Evolutionary conservation across 2,888 invertebrate species (phyloP), one percentile per base, ranked within the genome.

Genomic region (Tipula unca): DNA sequence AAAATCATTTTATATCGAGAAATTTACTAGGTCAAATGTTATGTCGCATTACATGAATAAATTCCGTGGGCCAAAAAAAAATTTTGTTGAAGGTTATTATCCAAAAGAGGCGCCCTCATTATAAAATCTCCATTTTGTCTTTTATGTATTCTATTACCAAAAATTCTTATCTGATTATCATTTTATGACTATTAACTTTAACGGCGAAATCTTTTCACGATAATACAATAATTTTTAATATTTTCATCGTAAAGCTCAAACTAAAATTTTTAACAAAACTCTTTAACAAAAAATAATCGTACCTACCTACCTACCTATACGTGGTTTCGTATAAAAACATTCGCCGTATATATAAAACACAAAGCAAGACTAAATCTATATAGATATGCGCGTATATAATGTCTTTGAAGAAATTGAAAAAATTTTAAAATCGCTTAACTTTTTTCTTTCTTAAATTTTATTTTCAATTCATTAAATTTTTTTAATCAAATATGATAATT

Each of bases 231-330:
- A 69, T 25, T 25, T 54, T 54, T 13, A 54, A 54, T 54, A 54
- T 17, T 54, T 54, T 17, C 5, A 54, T 54, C n/a, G 17, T 54
- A 54, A 39, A 39, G 39, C 10, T 39, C 39, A 39, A 39, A 39
- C 6, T 39, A 48, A 48, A 14, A 48, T 48, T 48, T n/a, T n/a
- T n/a, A 48, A 48, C 48, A 48, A 48, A 48, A 48, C n/a, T 39
- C 8, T n/a, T n/a, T n/a, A 39, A 39, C 39, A 13, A 8, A 13
- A 13, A 6, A 10, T 48, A 69, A 69, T 25, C 13, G 69, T 69
- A 69, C 69, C 69, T 69, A 69, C 69, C 69, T 69, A 69, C 69
- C 69, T 69, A n/a, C n/a, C n/a, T n/a, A n/a, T n/a, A n/a, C n/a
- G n/a, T n/a, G 69, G 25, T 69, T 69, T 69, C 69, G n/a, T 2